A percentile compares a stretch with the other conserved stretches of the same genome.
phyloP scores from a whole-genome alignment of 2,113 vertebrate species.

The Entomyzon cyanotis region DNA sequence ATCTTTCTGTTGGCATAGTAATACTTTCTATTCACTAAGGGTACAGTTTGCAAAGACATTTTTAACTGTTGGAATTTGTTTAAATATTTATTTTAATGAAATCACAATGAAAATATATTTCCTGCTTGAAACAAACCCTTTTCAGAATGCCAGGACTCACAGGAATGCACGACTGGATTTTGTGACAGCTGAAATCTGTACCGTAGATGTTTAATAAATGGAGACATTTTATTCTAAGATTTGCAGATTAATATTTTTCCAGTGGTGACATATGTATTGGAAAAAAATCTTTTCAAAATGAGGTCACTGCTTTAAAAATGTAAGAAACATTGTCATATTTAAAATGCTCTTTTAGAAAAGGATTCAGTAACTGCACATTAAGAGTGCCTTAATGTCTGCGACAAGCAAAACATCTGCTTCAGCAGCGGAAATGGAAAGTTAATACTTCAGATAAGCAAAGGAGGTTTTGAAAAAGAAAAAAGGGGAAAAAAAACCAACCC shows the following conservation, averaged over 20 bases:
- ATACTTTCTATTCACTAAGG: background rate
- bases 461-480: background rate
- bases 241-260: constrained; percentile 63
- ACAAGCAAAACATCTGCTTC: constrained; percentile 62
- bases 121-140: constrained; percentile 17
- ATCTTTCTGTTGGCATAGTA: background rate
- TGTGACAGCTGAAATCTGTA: constrained; percentile 58
- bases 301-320: constrained; percentile 69
- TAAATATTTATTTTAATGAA: constrained; percentile 47
- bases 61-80: constrained; percentile 22
- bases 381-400: constrained; percentile 51
- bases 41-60: background rate
- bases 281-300: constrained; percentile 44
- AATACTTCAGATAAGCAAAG: constrained; percentile 48
- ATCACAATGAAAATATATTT: constrained; percentile 38
- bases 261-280: constrained; percentile 54
- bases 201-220: constrained; percentile 55
- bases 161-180: constrained; percentile 24
- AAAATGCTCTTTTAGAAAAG: constrained; percentile 68
- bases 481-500: background rate
- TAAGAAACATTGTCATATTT: constrained; percentile 70
- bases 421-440: constrained; percentile 40
- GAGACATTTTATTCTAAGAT: constrained; percentile 57
- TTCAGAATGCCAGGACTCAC: background rate
- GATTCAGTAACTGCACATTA: constrained; percentile 56